Evolutionary conservation across 1,140 invertebrate genomes (phyloP).

Genomic region (Microplitis demolitor): DNA sequence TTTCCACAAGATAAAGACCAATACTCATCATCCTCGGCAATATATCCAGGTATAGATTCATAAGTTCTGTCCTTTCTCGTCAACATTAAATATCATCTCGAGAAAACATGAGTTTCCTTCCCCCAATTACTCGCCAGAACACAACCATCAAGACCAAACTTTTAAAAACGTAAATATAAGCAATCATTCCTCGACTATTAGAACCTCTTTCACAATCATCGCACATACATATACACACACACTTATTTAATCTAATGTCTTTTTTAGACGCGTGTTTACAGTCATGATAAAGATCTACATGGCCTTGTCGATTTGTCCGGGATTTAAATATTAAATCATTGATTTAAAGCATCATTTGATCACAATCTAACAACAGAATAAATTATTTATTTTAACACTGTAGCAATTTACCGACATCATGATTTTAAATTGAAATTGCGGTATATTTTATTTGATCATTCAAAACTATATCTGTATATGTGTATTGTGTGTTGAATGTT

Average conservation of each 20-base stretch:
- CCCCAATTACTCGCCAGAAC: neutral
- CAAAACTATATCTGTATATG: neutral
- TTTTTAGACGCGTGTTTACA: neutral
- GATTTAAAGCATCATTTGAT: neutral
- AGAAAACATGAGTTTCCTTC: conserved; percentile 27
- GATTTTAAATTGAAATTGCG: conserved; percentile 2
- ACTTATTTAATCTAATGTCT: neutral
- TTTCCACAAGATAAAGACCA: too few species aligned
- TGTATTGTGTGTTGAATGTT: neutral
- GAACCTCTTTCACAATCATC: neutral
- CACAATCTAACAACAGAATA: neutral
- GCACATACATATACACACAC: neutral
- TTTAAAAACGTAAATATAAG: too few species aligned
- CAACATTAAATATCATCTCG: conserved; percentile 24
- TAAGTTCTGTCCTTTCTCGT: conserved; percentile 14
- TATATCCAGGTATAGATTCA: neutral
- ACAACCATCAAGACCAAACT: neutral
- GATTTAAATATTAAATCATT: neutral
- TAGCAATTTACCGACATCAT: neutral
- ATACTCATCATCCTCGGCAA: neutral
- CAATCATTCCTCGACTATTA: too few species aligned
- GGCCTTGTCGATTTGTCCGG: neutral
- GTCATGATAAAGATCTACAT: neutral
- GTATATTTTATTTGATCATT: neutral
- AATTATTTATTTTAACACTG: neutral